Evolutionary conservation across 1,140 invertebrate species (phyloP).

Genomic region (Hyposmocoma kahamanoa): DNA sequence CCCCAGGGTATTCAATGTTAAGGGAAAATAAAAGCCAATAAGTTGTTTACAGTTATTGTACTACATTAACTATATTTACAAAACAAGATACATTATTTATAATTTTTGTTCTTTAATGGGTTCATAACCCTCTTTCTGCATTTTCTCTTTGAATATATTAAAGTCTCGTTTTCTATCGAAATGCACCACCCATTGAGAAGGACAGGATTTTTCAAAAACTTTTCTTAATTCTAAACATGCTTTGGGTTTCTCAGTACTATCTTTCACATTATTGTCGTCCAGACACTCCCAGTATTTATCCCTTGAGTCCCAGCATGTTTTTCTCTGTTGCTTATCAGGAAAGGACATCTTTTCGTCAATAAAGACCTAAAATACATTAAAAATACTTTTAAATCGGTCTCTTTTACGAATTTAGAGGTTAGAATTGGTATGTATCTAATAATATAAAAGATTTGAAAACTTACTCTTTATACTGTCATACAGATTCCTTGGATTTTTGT

Average conservation of each 20-base stretch:
- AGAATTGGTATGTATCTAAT: too few species aligned
- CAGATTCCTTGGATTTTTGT: too few species aligned
- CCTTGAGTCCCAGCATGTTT: constrained; percentile 87
- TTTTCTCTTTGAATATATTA: constrained; percentile 90
- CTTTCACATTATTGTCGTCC: constrained; percentile 76
- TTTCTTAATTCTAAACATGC: constrained; percentile 83
- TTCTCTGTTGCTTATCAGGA: constrained; percentile 85
- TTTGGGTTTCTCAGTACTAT: constrained; percentile 61
- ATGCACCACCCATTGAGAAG: constrained; percentile 94
- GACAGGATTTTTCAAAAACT: constrained; percentile 87
- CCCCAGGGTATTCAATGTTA: background rate
- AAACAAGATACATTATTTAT: constrained; percentile 22
- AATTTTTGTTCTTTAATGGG: constrained; percentile 70
- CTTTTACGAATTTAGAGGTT: too few species aligned
- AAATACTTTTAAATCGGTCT: constrained; percentile 3
- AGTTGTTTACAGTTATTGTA: constrained; percentile 41
- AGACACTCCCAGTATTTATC: constrained; percentile 94
- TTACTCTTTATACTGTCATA: too few species aligned
- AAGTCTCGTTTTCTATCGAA: constrained; percentile 93
- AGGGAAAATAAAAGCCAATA: constrained; percentile 37
- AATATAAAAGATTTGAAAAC: too few species aligned
- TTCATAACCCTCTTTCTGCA: constrained; percentile 90
- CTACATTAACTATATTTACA: constrained; percentile 63
- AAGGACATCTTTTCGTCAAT: constrained; percentile 82
- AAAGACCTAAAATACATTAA: constrained; percentile 36